phyloP scores from a whole-genome alignment of 2,113 vertebrate genomes.

The Neolamprologus kungweensis region DNA sequence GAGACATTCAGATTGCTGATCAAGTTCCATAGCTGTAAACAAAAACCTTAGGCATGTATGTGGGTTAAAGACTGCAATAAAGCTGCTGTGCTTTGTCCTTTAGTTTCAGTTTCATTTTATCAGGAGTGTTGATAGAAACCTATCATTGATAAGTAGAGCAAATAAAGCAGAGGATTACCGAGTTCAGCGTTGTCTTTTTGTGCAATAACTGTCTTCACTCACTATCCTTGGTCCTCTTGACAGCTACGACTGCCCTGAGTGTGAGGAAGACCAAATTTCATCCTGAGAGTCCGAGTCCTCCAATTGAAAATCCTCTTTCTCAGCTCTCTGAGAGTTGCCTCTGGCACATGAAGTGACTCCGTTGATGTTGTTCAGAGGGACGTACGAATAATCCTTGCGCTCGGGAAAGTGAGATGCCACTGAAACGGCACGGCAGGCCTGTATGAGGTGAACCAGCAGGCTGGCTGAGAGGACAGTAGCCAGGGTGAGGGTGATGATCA shows the following conservation, averaged over 20 bases:
- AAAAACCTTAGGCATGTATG: background rate
- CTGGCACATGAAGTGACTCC: background rate
- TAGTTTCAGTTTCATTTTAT: background rate
- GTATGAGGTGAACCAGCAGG: constrained; percentile 44
- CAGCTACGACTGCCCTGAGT: background rate
- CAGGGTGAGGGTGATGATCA: constrained; percentile 42
- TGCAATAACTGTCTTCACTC: background rate
- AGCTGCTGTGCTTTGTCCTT: background rate
- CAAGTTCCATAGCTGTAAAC: background rate
- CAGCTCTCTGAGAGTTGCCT: background rate
- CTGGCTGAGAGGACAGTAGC: constrained; percentile 51
- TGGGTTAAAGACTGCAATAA: background rate
- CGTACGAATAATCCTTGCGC: constrained; percentile 54
- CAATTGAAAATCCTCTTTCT: background rate
- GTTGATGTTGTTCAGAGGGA: constrained; percentile 53
- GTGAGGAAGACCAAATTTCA: constrained; percentile 11
- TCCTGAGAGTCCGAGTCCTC: constrained; percentile 53
- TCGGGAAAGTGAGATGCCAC: background rate
- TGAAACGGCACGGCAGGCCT: background rate
- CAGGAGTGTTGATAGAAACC: background rate
- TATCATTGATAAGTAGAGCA: background rate
- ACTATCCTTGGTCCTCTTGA: background rate
- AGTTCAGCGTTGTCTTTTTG: background rate
- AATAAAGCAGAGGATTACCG: background rate
- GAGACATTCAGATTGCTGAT: background rate